Evolutionary conservation across 2,888 invertebrate species (phyloP).

Genomic region (Nezara viridula): DNA sequence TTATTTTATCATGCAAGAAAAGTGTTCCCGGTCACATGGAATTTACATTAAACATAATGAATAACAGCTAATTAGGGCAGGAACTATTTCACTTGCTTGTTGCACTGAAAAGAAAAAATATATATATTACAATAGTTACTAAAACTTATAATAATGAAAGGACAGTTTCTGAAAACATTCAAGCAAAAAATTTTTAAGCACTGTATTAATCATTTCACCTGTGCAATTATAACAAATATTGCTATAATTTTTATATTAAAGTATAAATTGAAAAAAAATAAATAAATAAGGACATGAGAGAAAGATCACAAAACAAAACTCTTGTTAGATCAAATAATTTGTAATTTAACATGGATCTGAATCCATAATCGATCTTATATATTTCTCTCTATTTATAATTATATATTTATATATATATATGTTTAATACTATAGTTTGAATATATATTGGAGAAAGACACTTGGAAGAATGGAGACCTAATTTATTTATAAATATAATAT

Average conservation of each 20-base stretch:
- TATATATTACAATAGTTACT: too few species aligned
- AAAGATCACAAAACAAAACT: conserved; percentile 54
- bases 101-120: too few species aligned
- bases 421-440: conserved; percentile 54
- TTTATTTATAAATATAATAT: conserved; percentile 55
- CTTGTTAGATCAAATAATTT: conserved; percentile 53
- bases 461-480: conserved; percentile 60
- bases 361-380: conserved; percentile 36
- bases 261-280: conserved; percentile 31
- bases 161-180: neutral
- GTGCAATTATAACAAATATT: conserved; percentile 35
- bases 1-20: too few species aligned
- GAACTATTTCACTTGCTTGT: neutral
- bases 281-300: conserved; percentile 47
- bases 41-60: too few species aligned
- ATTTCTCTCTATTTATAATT: conserved; percentile 17
- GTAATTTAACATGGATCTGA: conserved; percentile 54
- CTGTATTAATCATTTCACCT: conserved; percentile 31
- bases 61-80: neutral
- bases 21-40: too few species aligned
- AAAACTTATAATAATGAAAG: conserved; percentile 6
- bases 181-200: conserved; percentile 14
- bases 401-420: conserved; percentile 52
- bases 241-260: conserved; percentile 42
- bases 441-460: conserved; percentile 58